Percentiles rank a stretch among this genome's conserved stretches.
phyloP scores from a whole-genome alignment of 92 coral and sea anemone species.

The Phenganax marumi region DNA sequence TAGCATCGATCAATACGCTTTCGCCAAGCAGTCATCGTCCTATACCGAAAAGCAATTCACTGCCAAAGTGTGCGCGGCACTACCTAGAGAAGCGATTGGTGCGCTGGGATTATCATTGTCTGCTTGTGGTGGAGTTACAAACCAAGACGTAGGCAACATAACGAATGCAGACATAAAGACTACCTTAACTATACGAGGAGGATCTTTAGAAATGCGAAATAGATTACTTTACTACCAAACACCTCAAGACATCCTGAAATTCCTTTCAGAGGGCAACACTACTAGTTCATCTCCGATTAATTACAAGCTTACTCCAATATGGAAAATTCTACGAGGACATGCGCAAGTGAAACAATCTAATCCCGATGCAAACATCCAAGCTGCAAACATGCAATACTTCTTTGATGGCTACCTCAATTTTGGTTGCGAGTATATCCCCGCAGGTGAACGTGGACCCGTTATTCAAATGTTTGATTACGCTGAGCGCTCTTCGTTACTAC shows the following conservation, averaged over 20 bases:
- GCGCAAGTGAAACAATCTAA: constrained; percentile 18
- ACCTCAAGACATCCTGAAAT: constrained; percentile 14
- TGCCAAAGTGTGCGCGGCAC: constrained; percentile 57
- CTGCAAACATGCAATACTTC: constrained; percentile 8
- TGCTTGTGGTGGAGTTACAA: constrained; percentile 8
- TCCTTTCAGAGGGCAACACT: constrained; percentile 29
- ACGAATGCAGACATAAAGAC: constrained; percentile 10
- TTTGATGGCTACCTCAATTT: constrained; percentile 8
- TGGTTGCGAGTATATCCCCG: background rate
- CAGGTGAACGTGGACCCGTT: background rate
- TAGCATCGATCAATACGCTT: constrained; percentile 63
- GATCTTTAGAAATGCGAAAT: constrained; percentile 32
- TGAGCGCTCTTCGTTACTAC: background rate
- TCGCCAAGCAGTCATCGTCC: constrained; percentile 38
- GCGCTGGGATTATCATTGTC: constrained; percentile 26
- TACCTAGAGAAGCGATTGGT: constrained; percentile 36
- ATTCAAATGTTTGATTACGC: constrained; percentile 43
- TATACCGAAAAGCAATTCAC: constrained; percentile 58
- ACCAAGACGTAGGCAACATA: constrained; percentile 1
- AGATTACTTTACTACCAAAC: constrained; percentile 29
- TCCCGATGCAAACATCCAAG: constrained; percentile 27
- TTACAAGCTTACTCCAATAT: constrained; percentile 40
- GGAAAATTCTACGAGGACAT: constrained; percentile 39
- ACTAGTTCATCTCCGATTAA: constrained; percentile 11
- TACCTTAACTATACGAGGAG: constrained; percentile 40